phyloP scores from a whole-genome alignment of 2,113 vertebrate species.

The Puntigrus tetrazona region DNA sequence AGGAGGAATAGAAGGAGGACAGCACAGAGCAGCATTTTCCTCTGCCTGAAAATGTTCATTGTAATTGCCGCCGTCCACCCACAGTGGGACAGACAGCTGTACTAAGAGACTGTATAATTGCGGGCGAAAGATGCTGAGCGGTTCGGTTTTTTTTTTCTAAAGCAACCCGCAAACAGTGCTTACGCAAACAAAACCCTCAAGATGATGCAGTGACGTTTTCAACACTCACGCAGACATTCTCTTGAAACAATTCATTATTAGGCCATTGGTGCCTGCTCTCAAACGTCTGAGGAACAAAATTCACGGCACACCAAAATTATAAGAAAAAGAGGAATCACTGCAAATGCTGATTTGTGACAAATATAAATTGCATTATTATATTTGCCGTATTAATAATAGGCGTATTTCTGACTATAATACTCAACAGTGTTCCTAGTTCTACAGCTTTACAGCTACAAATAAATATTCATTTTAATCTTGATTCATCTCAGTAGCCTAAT shows the following conservation, averaged over 20 bases:
- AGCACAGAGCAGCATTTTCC: background rate
- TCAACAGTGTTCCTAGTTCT: background rate
- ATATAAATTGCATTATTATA: background rate
- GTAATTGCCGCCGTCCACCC: background rate
- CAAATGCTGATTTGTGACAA: too few species aligned
- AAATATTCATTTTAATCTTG: background rate
- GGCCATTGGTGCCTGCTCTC: background rate
- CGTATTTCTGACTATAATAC: background rate
- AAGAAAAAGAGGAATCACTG: background rate
- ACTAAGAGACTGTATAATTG: background rate
- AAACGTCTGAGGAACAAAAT: conserved; percentile 2
- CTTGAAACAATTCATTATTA: background rate
- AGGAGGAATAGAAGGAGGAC: conserved; percentile 9
- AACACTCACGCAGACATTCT: background rate
- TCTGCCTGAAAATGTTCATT: background rate
- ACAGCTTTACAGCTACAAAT: background rate
- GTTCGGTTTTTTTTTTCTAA: background rate
- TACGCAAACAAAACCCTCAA: conserved; percentile 7
- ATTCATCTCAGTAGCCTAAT: background rate
- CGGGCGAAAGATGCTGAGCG: background rate
- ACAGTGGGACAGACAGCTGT: background rate
- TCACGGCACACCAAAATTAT: background rate
- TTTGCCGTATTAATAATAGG: background rate
- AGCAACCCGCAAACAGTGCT: conserved; percentile 21
- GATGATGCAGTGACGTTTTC: background rate